phyloP scores from a whole-genome alignment of 2,797 vertebrate genomes.

The Sebastes hopkinsi region DNA sequence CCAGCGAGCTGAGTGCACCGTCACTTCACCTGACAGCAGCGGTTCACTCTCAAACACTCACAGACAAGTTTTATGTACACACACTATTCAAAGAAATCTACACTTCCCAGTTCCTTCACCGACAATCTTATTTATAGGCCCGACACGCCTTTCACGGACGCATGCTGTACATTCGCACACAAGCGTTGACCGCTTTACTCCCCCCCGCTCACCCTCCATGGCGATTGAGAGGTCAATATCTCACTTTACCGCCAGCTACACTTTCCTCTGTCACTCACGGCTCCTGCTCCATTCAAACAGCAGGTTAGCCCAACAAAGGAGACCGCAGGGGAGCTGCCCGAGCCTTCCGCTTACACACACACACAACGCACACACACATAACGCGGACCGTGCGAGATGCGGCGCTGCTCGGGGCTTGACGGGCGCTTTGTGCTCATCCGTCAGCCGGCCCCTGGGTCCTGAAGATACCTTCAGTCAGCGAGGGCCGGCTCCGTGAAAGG shows the following conservation, averaged over 20 bases:
- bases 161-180: constrained; percentile 32
- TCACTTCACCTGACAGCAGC: constrained; percentile 39
- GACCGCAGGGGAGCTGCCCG: constrained; percentile 85
- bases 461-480: constrained; percentile 95
- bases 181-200: constrained; percentile 44
- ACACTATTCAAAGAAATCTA: neutral
- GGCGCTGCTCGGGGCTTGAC: constrained; percentile 74
- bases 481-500: constrained; percentile 86
- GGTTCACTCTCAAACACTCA: constrained; percentile 50
- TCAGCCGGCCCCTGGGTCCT: constrained; percentile 92
- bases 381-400: constrained; percentile 39
- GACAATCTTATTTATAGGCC: constrained; percentile 20
- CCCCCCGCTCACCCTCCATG: constrained; percentile 74
- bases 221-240: constrained; percentile 95
- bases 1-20: constrained; percentile 30
- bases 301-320: constrained; percentile 92
- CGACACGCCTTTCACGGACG: constrained; percentile 9
- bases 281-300: constrained; percentile 90
- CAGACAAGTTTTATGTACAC: neutral
- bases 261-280: constrained; percentile 91
- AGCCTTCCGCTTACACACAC: constrained; percentile 86
- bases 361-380: constrained; percentile 34
- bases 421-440: constrained; percentile 94
- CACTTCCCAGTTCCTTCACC: constrained; percentile 4
- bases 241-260: constrained; percentile 90